Conservation (phyloP, 1,140 invertebrate genomes). For the Cepaea nemoralis region DNA sequence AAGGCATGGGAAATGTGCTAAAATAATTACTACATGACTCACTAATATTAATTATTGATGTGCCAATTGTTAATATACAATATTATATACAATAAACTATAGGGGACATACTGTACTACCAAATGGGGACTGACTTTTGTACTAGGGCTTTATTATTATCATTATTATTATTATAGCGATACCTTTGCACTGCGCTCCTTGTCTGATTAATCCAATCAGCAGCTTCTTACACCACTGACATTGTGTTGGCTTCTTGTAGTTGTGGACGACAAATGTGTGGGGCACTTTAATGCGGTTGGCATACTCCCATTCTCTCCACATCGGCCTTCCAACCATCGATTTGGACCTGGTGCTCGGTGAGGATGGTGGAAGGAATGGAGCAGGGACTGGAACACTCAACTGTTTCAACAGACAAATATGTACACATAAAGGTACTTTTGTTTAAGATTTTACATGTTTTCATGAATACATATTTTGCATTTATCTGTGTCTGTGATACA, state of each 20-base stretch:
- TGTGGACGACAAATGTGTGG: constrained; percentile 84
- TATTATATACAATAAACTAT: too few species aligned
- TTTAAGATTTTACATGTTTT: too few species aligned
- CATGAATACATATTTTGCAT: too few species aligned
- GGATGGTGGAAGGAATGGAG: constrained; percentile 52
- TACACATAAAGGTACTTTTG: background rate
- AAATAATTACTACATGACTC: too few species aligned
- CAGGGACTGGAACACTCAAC: constrained; percentile 52
- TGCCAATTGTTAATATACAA: too few species aligned
- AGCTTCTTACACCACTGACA: constrained; percentile 96
- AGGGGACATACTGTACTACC: too few species aligned
- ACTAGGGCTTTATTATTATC: too few species aligned
- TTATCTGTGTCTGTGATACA: too few species aligned
- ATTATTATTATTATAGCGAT: too few species aligned
- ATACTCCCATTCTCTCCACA: constrained; percentile 83
- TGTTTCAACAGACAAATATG: constrained; percentile 51
- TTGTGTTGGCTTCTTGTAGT: constrained; percentile 93
- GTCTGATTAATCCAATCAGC: constrained; percentile 93
- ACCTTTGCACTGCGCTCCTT: constrained; percentile 94
- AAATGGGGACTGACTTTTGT: too few species aligned
- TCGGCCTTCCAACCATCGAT: constrained; percentile 81
- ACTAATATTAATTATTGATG: too few species aligned
- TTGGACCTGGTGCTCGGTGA: constrained; percentile 76
- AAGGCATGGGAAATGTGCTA: too few species aligned
- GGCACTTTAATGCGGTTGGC: constrained; percentile 82